These are phyloP conservation scores for Metellina segmentata DNA, from an alignment of 2,888 invertebrate species.

Conservation along the genomic window DNA sequence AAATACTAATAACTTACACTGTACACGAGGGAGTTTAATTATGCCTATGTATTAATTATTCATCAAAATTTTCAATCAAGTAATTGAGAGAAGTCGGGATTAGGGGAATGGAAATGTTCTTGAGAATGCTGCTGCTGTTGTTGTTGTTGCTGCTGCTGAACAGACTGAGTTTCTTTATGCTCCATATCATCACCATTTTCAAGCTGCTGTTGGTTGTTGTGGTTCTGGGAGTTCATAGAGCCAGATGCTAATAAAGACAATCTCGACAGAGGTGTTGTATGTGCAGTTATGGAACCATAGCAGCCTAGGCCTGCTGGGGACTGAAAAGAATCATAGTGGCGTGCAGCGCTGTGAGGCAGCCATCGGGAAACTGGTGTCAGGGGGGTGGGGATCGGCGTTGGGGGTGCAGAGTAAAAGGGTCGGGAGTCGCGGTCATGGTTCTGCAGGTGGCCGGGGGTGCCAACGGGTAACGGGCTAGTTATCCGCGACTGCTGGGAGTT, in stretches of 20 bases:
- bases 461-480: conserved; percentile 61
- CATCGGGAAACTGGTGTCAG: conserved; percentile 76
- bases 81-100: conserved; percentile 75
- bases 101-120: conserved; percentile 74
- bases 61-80: conserved; percentile 69
- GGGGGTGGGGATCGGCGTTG: conserved; percentile 77
- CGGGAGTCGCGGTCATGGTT: conserved; percentile 76
- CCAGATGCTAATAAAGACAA: conserved; percentile 73
- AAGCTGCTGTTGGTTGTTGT: conserved; percentile 58
- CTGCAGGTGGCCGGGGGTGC: conserved; percentile 47
- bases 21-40: conserved; percentile 54
- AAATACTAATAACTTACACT: conserved; percentile 72
- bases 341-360: conserved; percentile 67
- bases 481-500: conserved; percentile 63
- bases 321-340: conserved; percentile 76
- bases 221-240: conserved; percentile 67
- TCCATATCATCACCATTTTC: conserved; percentile 70
- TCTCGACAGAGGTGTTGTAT: conserved; percentile 75
- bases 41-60: conserved; percentile 46
- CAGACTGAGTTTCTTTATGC: conserved; percentile 55
- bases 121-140: conserved; percentile 51
- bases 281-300: conserved; percentile 72
- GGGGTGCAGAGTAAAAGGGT: conserved; percentile 77
- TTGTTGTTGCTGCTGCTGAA: conserved; percentile 45
- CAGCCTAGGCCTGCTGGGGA: conserved; percentile 71